phyloP scores from a whole-genome alignment of 2,888 invertebrate genomes.

The Xylota segnis region DNA sequence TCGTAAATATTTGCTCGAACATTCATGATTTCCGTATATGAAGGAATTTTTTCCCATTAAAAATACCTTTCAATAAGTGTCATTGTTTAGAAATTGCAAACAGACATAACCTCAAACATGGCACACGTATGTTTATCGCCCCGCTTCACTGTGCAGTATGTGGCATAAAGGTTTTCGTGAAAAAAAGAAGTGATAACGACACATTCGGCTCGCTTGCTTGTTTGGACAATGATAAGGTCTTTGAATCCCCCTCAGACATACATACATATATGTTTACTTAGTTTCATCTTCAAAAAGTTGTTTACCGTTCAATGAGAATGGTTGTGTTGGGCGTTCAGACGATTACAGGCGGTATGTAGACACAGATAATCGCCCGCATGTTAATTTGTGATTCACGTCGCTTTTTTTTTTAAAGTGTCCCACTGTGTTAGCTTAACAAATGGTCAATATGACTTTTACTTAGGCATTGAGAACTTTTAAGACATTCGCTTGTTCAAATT shows the following conservation, averaged over 20 bases:
- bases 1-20: slow-evolving; percentile 17
- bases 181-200: slow-evolving; percentile 51
- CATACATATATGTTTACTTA: slow-evolving; percentile 51
- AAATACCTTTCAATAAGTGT: slow-evolving; percentile 42
- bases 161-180: slow-evolving; percentile 57
- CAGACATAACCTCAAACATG: slow-evolving; percentile 26
- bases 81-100: slow-evolving; percentile 48
- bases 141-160: slow-evolving; percentile 9
- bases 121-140: slow-evolving; percentile 61
- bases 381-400: slow-evolving; percentile 64
- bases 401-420: slow-evolving; percentile 39
- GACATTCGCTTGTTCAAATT: neutral
- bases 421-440: slow-evolving; percentile 22
- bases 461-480: slow-evolving; percentile 10
- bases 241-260: slow-evolving; percentile 41
- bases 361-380: slow-evolving; percentile 46
- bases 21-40: slow-evolving; percentile 12
- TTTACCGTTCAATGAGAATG: slow-evolving; percentile 55
- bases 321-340: slow-evolving; percentile 55
- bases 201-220: slow-evolving; percentile 38
- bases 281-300: slow-evolving; percentile 54
- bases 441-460: slow-evolving; percentile 30
- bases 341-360: slow-evolving; percentile 34
- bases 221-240: slow-evolving; percentile 65
- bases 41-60: neutral